Evolutionary conservation across 2,888 invertebrate species (phyloP), one percentile per base, ranked within the genome.

Genomic region (Microctonus brassicae): DNA sequence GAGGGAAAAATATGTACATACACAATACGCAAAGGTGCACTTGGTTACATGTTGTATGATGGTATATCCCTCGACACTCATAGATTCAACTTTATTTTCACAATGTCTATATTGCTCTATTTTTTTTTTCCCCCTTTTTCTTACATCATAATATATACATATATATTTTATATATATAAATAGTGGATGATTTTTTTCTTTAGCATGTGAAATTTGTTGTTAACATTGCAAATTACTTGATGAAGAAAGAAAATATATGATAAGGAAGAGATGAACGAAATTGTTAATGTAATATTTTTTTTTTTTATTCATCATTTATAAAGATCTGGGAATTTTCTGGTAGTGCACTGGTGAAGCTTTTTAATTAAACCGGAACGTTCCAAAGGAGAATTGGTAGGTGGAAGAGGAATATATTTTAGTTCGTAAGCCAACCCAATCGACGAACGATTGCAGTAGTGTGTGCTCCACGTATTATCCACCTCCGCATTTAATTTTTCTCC

Each of bases 71-170:
- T 79, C 79, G 84, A 82, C 84, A 84, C 83, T 84, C 80, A 85
- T 85, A 84, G 81, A 76, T 83, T 83, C 81, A 81, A 84, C 83
- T 85, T 84, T 84, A 85, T 86, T 82, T 83, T 82, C 79, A 77
- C 26, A 24, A 55, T 20, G 73, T 29, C 63, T 42, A 33, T 57
- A 42, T 55, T 61, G 47, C 70, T 58, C 34, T 63, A 69, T 73
- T 66, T 66, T 70, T 73, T 66, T 66, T 70, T 60, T 58, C 70
- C 11, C 11, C 17, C 13, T 36, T 55, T 24, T 53, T 57, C 39
- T 62, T 62, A 62, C 17, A n/a, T 2, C 17, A 6, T 6, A 20
- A 47, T 47, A 17, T 47, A 36, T 36, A 36, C 1, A 10, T 36
- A 1, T 9, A 10, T n/a, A n/a, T n/a, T n/a, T 33, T 39, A 4